Evolutionary conservation across 2,113 vertebrate species (phyloP).

Genomic region (Protobothrops mucrosquamatus): DNA sequence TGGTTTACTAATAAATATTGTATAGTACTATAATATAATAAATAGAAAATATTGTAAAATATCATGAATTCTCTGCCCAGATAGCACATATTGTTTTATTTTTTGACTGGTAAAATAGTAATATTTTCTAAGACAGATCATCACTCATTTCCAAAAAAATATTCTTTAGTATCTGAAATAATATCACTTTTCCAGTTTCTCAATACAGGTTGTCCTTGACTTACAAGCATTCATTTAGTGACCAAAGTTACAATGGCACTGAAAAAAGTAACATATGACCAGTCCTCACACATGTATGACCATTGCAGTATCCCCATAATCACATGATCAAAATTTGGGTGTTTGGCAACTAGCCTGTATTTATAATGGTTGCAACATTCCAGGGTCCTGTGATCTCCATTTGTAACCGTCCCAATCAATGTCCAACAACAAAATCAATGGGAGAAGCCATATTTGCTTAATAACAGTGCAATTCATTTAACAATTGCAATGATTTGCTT

Average conservation of each 20-base stretch:
- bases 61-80: neutral
- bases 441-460: too few species aligned
- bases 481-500: too few species aligned
- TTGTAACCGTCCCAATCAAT: neutral
- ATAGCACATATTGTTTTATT: neutral
- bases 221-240: neutral
- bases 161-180: neutral
- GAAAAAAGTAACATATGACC: neutral
- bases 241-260: neutral
- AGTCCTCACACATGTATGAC: neutral
- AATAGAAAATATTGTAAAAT: neutral
- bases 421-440: neutral
- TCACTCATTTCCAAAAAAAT: neutral
- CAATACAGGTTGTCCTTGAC: neutral
- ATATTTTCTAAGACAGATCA: neutral
- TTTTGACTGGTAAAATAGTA: neutral
- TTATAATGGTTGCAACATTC: neutral
- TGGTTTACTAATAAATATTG: neutral
- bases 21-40: neutral
- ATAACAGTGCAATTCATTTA: too few species aligned
- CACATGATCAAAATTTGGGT: neutral
- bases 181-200: neutral
- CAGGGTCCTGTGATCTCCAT: neutral
- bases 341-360: neutral
- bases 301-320: neutral